phyloP scores from a whole-genome alignment of 1,140 invertebrate species.

The Heterodera schachtii region DNA sequence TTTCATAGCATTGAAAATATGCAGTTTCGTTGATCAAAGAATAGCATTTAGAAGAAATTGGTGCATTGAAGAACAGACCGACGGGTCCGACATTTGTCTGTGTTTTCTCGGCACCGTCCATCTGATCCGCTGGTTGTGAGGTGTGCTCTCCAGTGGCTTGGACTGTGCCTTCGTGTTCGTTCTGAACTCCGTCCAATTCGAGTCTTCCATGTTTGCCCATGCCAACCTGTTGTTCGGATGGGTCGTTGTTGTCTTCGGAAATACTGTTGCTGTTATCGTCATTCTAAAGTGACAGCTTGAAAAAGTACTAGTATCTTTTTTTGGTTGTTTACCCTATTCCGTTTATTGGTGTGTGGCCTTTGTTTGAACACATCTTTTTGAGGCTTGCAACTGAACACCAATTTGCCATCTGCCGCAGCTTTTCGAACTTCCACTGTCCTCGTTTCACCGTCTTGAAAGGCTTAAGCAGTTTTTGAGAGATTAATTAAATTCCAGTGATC shows the following conservation, averaged over 20 bases:
- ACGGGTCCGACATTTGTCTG: background rate
- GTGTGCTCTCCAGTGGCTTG: background rate
- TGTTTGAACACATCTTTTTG: conserved; percentile 1
- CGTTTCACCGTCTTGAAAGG: conserved; percentile 13
- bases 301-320: background rate
- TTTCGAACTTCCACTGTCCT: background rate
- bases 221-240: background rate
- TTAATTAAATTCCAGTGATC: too few species aligned
- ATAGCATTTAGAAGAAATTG: background rate
- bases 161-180: background rate
- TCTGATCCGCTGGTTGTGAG: background rate
- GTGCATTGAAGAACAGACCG: conserved; percentile 2
- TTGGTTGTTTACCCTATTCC: background rate
- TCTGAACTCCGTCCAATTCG: background rate
- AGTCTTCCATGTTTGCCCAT: background rate
- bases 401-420: conserved; percentile 11
- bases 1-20: too few species aligned
- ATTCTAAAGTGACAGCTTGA: background rate
- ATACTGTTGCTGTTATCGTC: too few species aligned
- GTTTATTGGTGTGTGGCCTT: background rate
- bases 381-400: conserved; percentile 1
- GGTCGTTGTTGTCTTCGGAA: background rate
- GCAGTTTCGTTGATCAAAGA: background rate
- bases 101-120: background rate
- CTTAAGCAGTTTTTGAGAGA: background rate